Percentiles rank a stretch among this genome's conserved stretches.
phyloP scores from a whole-genome alignment of 2,113 vertebrate species.

The Epinephelus moara region DNA sequence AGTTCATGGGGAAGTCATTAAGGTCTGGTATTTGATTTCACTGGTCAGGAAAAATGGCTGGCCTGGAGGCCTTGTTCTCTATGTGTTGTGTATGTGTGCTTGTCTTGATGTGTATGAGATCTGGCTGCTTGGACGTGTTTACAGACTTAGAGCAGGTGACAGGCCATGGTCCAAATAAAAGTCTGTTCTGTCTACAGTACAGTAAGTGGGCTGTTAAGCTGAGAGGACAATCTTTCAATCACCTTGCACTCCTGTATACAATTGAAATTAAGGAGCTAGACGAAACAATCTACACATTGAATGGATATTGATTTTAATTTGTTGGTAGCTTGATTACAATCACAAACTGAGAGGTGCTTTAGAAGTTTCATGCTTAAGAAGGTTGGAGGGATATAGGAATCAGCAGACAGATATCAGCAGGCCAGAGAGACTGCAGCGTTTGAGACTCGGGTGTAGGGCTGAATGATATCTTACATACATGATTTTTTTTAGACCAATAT shows the following conservation, averaged over 20 bases:
- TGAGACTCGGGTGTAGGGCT: too few relatives aligned
- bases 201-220: not conserved
- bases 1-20: slow-evolving; percentile 1
- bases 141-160: not conserved
- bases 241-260: not conserved
- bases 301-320: not conserved
- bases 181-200: not conserved
- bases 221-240: not conserved
- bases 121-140: not conserved
- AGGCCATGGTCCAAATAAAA: not conserved
- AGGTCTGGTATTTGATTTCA: slow-evolving; percentile 22
- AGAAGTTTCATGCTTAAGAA: not conserved
- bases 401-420: not conserved
- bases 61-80: not conserved
- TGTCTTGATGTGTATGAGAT: not conserved
- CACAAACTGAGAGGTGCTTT: not conserved
- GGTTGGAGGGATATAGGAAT: not conserved
- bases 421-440: not conserved
- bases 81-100: not conserved
- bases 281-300: slow-evolving; percentile 10
- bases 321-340: not conserved
- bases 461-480: too few relatives aligned
- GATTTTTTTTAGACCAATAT: too few relatives aligned
- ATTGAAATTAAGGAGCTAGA: not conserved
- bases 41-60: slow-evolving; percentile 17